These are phyloP conservation scores for Bombus cullumanus DNA, from an alignment of 1,140 invertebrate species.

Conservation along the genomic window DNA sequence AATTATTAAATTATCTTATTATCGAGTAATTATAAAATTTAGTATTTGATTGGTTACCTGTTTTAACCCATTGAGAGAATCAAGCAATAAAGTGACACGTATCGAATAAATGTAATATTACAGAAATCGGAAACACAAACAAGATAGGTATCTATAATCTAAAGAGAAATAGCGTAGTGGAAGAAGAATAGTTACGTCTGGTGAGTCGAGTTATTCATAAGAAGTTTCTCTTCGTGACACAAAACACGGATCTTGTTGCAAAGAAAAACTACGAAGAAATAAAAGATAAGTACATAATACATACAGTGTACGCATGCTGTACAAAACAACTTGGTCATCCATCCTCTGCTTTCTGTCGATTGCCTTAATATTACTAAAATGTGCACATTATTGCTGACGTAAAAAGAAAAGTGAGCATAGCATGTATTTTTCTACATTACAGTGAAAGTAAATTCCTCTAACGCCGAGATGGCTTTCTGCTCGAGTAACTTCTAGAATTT, in stretches of 20 bases:
- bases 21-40: not conserved
- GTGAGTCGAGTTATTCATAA: not conserved
- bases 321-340: conserved; percentile 26
- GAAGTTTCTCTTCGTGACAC: not conserved
- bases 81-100: not conserved
- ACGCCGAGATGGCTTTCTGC: not conserved
- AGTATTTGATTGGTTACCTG: not conserved
- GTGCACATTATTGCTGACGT: conserved; percentile 55
- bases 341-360: conserved; percentile 39
- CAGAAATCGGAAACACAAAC: not conserved
- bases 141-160: not conserved
- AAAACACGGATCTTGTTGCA: not conserved
- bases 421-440: conserved; percentile 45
- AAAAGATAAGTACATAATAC: not conserved
- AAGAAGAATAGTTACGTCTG: not conserved
- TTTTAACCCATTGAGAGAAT: not conserved
- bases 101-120: not conserved
- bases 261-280: not conserved
- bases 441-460: not conserved
- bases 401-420: conserved; percentile 24
- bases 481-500: not conserved
- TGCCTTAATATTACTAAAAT: conserved; percentile 55
- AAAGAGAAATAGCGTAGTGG: not conserved
- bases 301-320: conserved; percentile 8
- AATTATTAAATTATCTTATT: not conserved